Percentiles rank a stretch among this genome's conserved stretches.
phyloP scores from a whole-genome alignment of 2,797 vertebrate genomes.

The Falco concolor region DNA sequence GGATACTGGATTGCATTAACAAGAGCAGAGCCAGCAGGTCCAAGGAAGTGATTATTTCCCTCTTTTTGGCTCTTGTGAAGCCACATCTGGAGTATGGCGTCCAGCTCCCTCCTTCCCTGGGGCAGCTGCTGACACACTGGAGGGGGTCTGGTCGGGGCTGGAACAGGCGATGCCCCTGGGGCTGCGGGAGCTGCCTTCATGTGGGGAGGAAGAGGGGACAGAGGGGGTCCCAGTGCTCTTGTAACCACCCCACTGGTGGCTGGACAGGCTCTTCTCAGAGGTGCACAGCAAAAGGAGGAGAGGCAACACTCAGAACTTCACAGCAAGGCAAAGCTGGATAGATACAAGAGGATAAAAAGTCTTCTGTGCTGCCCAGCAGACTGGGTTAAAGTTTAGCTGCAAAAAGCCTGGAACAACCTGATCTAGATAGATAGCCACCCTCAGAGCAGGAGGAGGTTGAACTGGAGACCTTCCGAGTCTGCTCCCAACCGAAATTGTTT shows the following conservation, averaged over 20 bases:
- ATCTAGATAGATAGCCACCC: not conserved
- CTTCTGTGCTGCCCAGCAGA: not conserved
- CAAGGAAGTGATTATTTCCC: constrained; percentile 60
- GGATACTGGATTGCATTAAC: constrained; percentile 43
- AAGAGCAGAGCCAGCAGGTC: constrained; percentile 53
- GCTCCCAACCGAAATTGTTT: not conserved
- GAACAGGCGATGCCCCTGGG: rapidly evolving
- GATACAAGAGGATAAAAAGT: not conserved
- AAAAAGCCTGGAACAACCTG: not conserved
- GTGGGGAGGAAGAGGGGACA: not conserved
- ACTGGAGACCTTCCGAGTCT: not conserved
- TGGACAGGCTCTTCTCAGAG: not conserved
- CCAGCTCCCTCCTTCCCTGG: not conserved
- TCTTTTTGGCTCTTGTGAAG: constrained; percentile 8
- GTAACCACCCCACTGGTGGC: not conserved
- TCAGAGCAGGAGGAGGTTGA: not conserved
- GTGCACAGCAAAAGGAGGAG: not conserved
- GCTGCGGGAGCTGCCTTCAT: not conserved
- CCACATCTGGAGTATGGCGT: constrained; percentile 19
- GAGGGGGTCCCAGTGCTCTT: not conserved
- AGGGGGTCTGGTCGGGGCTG: not conserved
- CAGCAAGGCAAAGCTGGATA: not conserved
- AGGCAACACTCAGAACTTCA: not conserved
- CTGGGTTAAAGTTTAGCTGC: not conserved
- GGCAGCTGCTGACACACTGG: not conserved